A percentile compares a stretch with the other conserved stretches of the same genome.
phyloP scores from a whole-genome alignment of 2,888 invertebrate genomes.

The Ceriagrion tenellum region DNA sequence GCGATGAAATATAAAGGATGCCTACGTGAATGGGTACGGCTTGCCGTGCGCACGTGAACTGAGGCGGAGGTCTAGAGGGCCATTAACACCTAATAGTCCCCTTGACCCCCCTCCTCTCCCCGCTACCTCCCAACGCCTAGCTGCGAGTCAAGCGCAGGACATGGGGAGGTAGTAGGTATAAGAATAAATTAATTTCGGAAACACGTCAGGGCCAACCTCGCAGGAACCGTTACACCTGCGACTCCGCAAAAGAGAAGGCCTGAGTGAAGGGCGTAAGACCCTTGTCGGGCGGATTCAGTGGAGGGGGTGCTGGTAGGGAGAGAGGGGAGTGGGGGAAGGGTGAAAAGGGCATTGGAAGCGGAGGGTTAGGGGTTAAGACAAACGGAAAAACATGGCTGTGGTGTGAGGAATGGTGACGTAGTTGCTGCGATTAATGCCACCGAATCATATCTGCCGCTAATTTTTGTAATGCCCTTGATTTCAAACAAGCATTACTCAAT shows the following conservation, averaged over 20 bases:
- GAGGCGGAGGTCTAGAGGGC: neutral
- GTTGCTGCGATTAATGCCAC: too few species aligned
- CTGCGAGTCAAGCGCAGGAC: neutral
- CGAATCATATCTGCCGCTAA: too few species aligned
- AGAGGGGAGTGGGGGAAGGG: neutral
- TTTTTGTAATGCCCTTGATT: too few species aligned
- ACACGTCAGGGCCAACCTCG: constrained; percentile 70
- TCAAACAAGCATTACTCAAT: too few species aligned
- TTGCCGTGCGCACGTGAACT: neutral
- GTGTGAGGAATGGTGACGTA: too few species aligned
- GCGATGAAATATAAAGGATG: neutral
- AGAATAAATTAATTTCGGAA: constrained; percentile 70
- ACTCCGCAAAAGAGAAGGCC: constrained; percentile 13
- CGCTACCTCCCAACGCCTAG: neutral
- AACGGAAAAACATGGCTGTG: too few species aligned
- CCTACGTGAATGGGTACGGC: neutral
- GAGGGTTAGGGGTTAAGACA: too few species aligned
- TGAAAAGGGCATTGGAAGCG: neutral
- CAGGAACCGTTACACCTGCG: constrained; percentile 69
- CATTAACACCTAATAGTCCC: neutral
- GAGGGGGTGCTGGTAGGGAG: neutral
- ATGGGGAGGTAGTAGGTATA: constrained; percentile 44
- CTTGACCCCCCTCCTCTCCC: neutral
- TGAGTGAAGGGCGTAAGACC: constrained; percentile 32
- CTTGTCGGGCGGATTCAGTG: neutral